Base-by-base conservation (phyloP, 2,888 invertebrate species). In the Drosophila diplacantha region DNA sequence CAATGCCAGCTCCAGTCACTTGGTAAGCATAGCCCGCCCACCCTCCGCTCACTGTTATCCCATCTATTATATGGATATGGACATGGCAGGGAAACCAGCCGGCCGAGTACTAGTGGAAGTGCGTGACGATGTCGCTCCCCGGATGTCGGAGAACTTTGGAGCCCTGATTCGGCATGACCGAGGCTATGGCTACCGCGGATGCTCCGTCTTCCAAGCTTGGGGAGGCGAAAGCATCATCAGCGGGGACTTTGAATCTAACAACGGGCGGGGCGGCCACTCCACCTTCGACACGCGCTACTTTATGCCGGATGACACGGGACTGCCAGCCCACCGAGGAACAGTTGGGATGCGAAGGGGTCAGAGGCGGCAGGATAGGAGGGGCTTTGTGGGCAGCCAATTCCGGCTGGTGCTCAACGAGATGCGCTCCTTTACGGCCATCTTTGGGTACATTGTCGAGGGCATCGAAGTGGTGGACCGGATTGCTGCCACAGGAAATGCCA, bases 351-450 rank as follows among this genome's bases (percentile, higher is more conserved):
- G 94, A 12, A 90, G 95, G 43, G 93, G 94, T 60, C 94, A 94
- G 85, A 93, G 93, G 86, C 91, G 94, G 7, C 44, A 49, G 89
- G 94, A 94, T 86, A 93, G 93, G 79, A 89, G 93, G 75, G 94
- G 94, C 50, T 91, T 94, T 90, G 94, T 95, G n/a, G 95, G 94
- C 24, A 94, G 94, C 60, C 95, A 95, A 87, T 95, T 95, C 89
- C 92, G 95, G 71, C 92, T 95, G 71, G 93, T 95, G 75, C 89
- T 95, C 81, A 93, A 93, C 74, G 94, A 95, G 86, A 94, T 94
- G 93, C 91, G 94, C 68, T 93, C 93, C 41, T 95, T 95, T 88
- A 94, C 94, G 6, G 94, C 93, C 39, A 94, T 95, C 72, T 95
- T 95, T 86, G 95, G 93, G 34, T 92, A 92, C 88, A 94, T 95